phyloP scores from a whole-genome alignment of 2,888 invertebrate species.

The Bugulina stolonifera region DNA sequence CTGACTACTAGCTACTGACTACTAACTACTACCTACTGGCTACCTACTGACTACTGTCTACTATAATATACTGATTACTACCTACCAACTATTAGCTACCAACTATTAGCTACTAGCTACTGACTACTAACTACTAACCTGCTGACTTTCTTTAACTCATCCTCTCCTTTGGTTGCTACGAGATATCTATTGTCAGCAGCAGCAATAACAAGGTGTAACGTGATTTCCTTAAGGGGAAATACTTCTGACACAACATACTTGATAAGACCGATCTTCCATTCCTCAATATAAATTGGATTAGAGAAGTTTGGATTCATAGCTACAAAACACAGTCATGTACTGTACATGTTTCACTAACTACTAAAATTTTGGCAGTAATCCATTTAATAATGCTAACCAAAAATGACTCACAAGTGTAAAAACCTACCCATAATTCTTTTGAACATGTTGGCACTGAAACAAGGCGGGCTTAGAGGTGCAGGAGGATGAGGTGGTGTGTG shows the following conservation, averaged over 20 bases:
- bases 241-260: constrained; percentile 75
- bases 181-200: constrained; percentile 77
- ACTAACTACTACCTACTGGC: too few species aligned
- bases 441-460: background rate
- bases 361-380: too few species aligned
- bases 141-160: constrained; percentile 68
- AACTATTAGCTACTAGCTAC: too few species aligned
- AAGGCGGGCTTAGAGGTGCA: background rate
- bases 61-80: background rate
- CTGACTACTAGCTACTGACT: too few species aligned
- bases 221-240: constrained; percentile 67
- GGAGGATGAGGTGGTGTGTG: too few species aligned
- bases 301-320: background rate
- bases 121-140: too few species aligned
- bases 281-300: background rate
- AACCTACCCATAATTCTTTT: background rate
- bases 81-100: constrained; percentile 31
- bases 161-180: constrained; percentile 80
- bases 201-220: constrained; percentile 74
- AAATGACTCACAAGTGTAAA: too few species aligned
- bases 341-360: too few species aligned
- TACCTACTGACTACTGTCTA: background rate
- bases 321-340: background rate
- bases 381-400: too few species aligned
- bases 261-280: constrained; percentile 69